phyloP scores from a whole-genome alignment of 2,113 vertebrate genomes.

The Carlito syrichta region DNA sequence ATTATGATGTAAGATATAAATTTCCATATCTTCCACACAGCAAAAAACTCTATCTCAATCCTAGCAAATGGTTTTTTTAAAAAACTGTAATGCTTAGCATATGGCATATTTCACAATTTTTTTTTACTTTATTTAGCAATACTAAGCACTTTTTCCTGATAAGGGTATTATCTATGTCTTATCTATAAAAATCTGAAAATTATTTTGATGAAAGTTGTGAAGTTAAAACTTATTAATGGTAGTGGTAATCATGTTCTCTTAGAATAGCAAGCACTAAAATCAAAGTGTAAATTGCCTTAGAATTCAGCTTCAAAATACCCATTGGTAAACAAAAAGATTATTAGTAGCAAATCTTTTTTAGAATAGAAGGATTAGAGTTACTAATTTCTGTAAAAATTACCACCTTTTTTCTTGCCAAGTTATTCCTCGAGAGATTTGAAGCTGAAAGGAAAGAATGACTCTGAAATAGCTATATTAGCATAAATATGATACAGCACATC shows the following conservation, averaged over 20 bases:
- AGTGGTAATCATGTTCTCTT: not conserved
- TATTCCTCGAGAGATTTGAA: conserved; percentile 40
- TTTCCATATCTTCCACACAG: conserved; percentile 69
- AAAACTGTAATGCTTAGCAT: conserved; percentile 35
- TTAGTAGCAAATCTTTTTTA: conserved; percentile 51
- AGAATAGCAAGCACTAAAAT: conserved; percentile 46
- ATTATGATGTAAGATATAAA: conserved; percentile 63
- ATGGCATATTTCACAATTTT: conserved; percentile 38
- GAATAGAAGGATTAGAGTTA: conserved; percentile 51
- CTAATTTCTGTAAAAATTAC: conserved; percentile 40
- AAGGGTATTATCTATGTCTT: conserved; percentile 45
- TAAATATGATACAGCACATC: not conserved
- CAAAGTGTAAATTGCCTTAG: conserved; percentile 29
- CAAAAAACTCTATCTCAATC: conserved; percentile 45
- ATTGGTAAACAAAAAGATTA: conserved; percentile 47
- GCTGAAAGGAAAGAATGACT: not conserved
- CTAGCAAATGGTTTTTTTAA: conserved; percentile 10
- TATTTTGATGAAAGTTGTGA: conserved; percentile 51
- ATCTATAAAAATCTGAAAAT: conserved; percentile 45
- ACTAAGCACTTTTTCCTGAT: conserved; percentile 47
- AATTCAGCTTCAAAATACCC: conserved; percentile 14
- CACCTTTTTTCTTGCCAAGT: conserved; percentile 27
- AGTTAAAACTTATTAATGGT: conserved; percentile 41
- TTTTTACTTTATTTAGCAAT: conserved; percentile 40
- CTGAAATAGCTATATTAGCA: not conserved